Conservation (phyloP, 2,797 vertebrate genomes). For the Cheirogaleus major region DNA sequence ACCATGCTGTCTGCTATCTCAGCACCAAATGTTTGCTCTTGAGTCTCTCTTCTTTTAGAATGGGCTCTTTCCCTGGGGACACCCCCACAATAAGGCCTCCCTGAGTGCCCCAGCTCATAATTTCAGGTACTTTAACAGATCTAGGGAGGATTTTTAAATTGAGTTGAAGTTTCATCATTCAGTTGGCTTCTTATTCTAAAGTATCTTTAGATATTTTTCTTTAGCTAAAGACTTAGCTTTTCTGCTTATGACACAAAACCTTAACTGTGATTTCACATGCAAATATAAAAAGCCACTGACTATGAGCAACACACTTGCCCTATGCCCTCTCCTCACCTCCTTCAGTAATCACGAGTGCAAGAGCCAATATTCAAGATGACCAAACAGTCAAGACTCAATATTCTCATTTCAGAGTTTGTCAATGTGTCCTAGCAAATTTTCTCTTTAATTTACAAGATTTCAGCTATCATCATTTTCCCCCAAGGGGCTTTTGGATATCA, state of each 20-base stretch:
- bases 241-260: neutral
- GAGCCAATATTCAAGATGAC: neutral
- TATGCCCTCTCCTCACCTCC: neutral
- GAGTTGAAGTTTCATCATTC: neutral
- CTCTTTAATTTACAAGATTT: slow-evolving; percentile 64
- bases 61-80: neutral
- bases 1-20: neutral
- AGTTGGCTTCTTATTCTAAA: neutral
- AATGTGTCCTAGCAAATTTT: slow-evolving; percentile 44
- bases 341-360: accelerated
- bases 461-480: slow-evolving; percentile 21
- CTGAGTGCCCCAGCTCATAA: neutral
- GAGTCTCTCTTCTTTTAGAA: neutral
- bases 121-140: neutral
- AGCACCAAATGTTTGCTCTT: neutral
- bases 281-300: neutral
- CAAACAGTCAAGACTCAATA: neutral
- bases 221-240: neutral
- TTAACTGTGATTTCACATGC: neutral
- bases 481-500: slow-evolving; percentile 47
- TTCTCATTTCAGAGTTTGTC: neutral
- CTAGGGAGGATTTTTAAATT: neutral
- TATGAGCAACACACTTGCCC: accelerated
- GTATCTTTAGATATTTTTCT: neutral
- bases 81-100: too few species aligned